Evolutionary conservation across 2,113 vertebrate genomes (phyloP).

Genomic region (Vulpes vulpes): DNA sequence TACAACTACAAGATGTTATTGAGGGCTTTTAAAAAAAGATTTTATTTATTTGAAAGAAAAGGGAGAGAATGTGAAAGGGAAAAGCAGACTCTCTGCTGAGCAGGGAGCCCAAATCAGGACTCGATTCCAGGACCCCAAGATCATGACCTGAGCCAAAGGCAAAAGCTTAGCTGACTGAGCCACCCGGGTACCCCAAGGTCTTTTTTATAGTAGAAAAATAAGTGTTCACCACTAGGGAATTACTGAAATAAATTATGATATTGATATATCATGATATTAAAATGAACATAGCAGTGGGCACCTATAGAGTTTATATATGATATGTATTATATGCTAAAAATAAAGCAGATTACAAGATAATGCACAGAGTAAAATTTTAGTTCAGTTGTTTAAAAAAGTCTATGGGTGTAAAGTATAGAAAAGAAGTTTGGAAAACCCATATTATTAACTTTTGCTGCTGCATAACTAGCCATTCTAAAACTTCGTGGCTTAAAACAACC

Average conservation of each 20-base stretch:
- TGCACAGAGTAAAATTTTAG: background rate
- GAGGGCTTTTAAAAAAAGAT: background rate
- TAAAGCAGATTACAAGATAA: background rate
- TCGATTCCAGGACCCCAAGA: background rate
- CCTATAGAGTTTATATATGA: background rate
- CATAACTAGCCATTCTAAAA: background rate
- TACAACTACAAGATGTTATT: background rate
- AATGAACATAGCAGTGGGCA: background rate
- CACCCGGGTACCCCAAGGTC: background rate
- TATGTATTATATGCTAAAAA: background rate
- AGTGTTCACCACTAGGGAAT: background rate
- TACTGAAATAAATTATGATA: background rate
- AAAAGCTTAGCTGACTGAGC: background rate
- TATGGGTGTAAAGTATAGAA: background rate
- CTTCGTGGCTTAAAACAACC: background rate
- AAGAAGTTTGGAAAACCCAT: background rate
- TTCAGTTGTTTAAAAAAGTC: background rate
- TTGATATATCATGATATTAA: background rate
- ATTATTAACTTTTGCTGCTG: background rate
- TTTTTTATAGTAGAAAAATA: background rate
- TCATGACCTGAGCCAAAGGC: background rate
- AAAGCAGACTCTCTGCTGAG: background rate
- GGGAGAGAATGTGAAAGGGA: background rate
- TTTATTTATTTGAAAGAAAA: background rate
- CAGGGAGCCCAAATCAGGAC: background rate